Percentiles rank a stretch among this genome's conserved stretches.
These are phyloP conservation scores for Pseudococcus jackbeardsleyi DNA, from an alignment of 2,888 invertebrate genomes.

Conservation along the genomic window DNA sequence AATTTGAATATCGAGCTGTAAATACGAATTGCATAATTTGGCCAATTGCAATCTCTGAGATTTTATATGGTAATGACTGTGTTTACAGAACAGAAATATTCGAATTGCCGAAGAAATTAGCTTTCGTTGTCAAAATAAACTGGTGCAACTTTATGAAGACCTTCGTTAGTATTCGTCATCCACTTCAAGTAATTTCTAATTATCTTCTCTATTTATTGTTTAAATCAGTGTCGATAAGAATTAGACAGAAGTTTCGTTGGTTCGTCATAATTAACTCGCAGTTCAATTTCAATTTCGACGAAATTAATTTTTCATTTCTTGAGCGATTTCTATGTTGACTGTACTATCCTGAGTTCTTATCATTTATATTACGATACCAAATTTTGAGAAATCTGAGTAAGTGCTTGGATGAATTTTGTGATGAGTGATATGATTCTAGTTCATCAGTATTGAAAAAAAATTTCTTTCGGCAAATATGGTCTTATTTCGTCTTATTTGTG, in stretches of 20 bases:
- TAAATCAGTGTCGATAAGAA: neutral
- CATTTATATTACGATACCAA: too few relatives aligned
- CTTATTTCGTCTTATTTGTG: too few relatives aligned
- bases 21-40: neutral
- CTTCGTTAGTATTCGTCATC: neutral
- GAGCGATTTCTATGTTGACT: too few relatives aligned
- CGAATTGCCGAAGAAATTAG: neutral
- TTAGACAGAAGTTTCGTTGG: neutral
- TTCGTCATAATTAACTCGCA: neutral
- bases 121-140: neutral
- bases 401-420: too few relatives aligned
- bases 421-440: too few relatives aligned
- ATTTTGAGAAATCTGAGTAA: too few relatives aligned
- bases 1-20: neutral
- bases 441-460: too few relatives aligned
- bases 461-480: too few relatives aligned
- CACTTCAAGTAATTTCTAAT: conserved; percentile 52
- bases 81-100: neutral
- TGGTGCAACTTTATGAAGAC: neutral
- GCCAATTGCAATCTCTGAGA: too few relatives aligned
- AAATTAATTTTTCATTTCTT: neutral
- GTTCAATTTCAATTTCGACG: neutral
- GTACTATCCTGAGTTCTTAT: too few relatives aligned
- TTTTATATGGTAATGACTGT: neutral
- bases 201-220: conserved; percentile 6